These are phyloP conservation scores for Pandemis cinnamomeana DNA, from an alignment of 2,888 invertebrate genomes.

Conservation along the genomic window DNA sequence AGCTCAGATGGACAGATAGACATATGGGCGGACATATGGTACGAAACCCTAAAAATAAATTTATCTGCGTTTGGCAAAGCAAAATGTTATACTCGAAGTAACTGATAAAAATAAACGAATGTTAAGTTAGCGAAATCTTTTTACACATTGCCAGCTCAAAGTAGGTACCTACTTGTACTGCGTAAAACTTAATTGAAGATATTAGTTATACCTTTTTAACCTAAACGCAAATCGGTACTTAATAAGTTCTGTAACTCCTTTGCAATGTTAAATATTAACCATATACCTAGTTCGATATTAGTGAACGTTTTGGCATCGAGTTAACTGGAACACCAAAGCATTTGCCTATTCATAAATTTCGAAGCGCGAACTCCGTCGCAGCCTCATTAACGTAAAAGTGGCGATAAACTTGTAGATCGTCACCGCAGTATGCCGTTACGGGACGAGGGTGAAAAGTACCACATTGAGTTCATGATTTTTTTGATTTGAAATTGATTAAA, in stretches of 20 bases:
- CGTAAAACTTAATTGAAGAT: neutral
- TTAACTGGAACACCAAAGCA: conserved; percentile 39
- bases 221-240: neutral
- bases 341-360: conserved; percentile 42
- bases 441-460: neutral
- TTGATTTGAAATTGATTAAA: neutral
- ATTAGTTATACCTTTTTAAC: neutral
- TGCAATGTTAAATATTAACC: conserved; percentile 26
- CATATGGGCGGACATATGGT: no score
- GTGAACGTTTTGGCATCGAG: conserved; percentile 36
- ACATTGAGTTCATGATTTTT: neutral
- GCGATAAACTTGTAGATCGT: conserved; percentile 40
- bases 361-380: conserved; percentile 36
- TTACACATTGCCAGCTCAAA: no score
- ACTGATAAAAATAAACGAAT: no score
- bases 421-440: conserved; percentile 4
- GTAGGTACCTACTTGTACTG: no score
- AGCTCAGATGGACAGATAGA: no score
- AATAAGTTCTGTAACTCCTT: conserved; percentile 5
- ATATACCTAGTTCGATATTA: conserved; percentile 31
- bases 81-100: neutral
- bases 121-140: no score
- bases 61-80: no score
- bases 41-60: no score
- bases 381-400: conserved; percentile 41